Conservation (phyloP, 2,888 invertebrate species). For the Linnaemya tessellans region DNA sequence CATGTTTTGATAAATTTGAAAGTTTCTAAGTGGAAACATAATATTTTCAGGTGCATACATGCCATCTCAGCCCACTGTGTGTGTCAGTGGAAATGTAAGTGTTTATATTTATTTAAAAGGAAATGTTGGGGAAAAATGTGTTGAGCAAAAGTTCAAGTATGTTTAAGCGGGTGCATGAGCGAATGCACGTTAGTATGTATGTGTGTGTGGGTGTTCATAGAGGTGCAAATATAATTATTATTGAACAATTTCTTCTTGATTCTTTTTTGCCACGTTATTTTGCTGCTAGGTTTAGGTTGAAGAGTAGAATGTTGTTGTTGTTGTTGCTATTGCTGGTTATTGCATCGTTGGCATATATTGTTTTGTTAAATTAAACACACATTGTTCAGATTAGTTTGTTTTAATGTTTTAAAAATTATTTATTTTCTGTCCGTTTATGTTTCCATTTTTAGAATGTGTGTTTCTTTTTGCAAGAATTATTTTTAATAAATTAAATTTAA, state of each 20-base stretch:
- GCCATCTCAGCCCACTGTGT: neutral
- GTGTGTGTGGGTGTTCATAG: conserved; percentile 2
- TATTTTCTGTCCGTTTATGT: neutral
- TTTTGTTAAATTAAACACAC: conserved; percentile 34
- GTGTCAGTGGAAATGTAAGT: conserved; percentile 19
- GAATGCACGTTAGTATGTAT: neutral
- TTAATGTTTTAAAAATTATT: conserved; percentile 9
- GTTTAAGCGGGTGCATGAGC: conserved; percentile 36
- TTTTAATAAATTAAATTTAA: too few species aligned
- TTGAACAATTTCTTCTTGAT: conserved; percentile 24
- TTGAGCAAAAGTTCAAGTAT: conserved; percentile 64
- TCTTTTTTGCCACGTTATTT: neutral
- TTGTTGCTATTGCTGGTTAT: conserved; percentile 16
- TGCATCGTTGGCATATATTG: conserved; percentile 20
- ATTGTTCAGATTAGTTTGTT: conserved; percentile 48
- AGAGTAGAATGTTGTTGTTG: neutral
- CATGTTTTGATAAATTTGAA: too few species aligned
- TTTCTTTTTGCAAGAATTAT: too few species aligned
- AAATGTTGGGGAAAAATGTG: conserved; percentile 50
- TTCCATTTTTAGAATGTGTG: neutral
- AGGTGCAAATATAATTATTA: conserved; percentile 57
- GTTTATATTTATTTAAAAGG: conserved; percentile 53
- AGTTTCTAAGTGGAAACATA: too few species aligned
- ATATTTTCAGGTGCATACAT: too few species aligned
- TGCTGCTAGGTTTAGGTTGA: conserved; percentile 24